Base-by-base conservation (phyloP, 1,140 invertebrate species). In the Drosophila virilis region DNA sequence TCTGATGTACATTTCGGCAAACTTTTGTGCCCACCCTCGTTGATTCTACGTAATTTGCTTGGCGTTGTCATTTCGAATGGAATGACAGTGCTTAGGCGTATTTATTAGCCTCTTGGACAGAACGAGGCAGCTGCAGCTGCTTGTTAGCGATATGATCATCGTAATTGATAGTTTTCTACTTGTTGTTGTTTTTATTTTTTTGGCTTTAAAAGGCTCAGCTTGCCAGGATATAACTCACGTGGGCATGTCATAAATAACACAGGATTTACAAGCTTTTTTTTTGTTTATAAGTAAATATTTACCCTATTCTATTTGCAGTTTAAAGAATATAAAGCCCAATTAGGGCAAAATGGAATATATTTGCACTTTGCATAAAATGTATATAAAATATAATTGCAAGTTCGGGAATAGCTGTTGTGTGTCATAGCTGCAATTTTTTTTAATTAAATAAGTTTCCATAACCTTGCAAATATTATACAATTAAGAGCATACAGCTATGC, bases 31-130 rank as follows among this genome's bases (percentile, higher is more conserved):
- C 50, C 0, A 1, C 51, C 50, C 66, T 57, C 74, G 78, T 67
- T 74, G 69, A 83, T 83, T 83, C 77, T 42, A 83, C 69, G 73
- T 88, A 74, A 88, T 88, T 86, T 88, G 82, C 72, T 74, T 72
- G 78, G 48, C 70, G 68, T 79, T 86, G 83, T 86, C 82, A 82
- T 86, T 86, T 64, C 71, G 60, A 37, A 45, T 38, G 51, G 22
- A 62, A 70, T n/a, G 67, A 70, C 66, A 50, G 71, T 74, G 71
- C 71, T 74, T 74, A 74, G 71, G 65, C 71, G 65, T 74, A 74
- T 74, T 74, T 74, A 74, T 74, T 74, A 61, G 65, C 50, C 71
- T 74, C 71, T 61, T 68, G 65, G 71, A 37, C 71, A 46, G 15
- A 37, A 55, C 40, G 48, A 64, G 48, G 17, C 52, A 37, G 52